These are phyloP conservation scores for Microvelia longipes DNA, from an alignment of 1,140 invertebrate species.

Conservation along the genomic window DNA sequence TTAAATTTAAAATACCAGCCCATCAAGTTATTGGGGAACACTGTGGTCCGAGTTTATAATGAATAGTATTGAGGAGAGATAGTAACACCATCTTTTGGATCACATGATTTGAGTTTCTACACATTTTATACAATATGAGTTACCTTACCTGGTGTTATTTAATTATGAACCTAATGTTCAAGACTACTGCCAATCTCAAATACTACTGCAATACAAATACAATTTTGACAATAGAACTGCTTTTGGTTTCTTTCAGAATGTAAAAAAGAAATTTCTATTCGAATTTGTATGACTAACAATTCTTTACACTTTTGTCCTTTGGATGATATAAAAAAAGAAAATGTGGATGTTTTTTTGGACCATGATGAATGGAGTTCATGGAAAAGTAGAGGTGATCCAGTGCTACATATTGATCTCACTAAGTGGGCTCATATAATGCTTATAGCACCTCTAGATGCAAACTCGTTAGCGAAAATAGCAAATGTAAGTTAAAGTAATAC, in stretches of 20 bases:
- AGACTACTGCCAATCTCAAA: no score
- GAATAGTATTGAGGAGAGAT: no score
- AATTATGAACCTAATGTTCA: no score
- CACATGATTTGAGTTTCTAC: no score
- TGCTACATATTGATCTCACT: conserved; percentile 87
- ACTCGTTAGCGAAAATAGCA: conserved; percentile 87
- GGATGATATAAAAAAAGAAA: conserved; percentile 35
- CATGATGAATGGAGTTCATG: conserved; percentile 84
- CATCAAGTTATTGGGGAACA: no score
- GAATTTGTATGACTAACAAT: conserved; percentile 66
- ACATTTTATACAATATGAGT: no score
- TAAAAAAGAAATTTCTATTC: conserved; percentile 18
- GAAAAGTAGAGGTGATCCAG: conserved; percentile 80
- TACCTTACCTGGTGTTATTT: no score
- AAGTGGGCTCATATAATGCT: conserved; percentile 92
- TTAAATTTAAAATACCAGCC: no score
- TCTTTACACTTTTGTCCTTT: conserved; percentile 72
- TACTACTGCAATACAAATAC: no score
- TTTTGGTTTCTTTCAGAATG: conserved; percentile 9
- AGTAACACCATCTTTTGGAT: no score
- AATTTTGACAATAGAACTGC: no score
- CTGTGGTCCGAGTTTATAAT: no score
- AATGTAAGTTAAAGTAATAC: conserved; percentile 33
- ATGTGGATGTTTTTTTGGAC: conserved; percentile 54
- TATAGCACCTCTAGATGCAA: conserved; percentile 92